These are phyloP conservation scores for Semotilus atromaculatus DNA, from an alignment of 2,797 vertebrate genomes.

Conservation along the genomic window DNA sequence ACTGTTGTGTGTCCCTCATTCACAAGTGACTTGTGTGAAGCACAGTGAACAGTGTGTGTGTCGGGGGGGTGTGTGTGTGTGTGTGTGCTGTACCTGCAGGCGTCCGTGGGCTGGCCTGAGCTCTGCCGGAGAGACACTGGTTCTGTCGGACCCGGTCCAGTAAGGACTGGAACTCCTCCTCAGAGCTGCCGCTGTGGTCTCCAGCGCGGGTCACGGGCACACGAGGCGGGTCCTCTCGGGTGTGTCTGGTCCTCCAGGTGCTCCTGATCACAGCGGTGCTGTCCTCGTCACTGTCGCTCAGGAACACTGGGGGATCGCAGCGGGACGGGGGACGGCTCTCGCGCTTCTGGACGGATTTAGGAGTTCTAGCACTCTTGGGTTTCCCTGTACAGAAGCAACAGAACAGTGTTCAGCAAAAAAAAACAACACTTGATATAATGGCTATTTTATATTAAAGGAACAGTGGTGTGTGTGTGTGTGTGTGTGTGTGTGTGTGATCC, in stretches of 20 bases:
- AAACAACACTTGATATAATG: neutral
- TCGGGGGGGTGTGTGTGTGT: too few relatives aligned
- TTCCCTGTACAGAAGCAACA: constrained; percentile 39
- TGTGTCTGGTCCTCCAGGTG: constrained; percentile 74
- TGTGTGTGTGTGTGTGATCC: too few relatives aligned
- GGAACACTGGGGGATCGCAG: constrained; percentile 73
- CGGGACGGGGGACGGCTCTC: constrained; percentile 62
- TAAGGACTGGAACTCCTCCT: constrained; percentile 83
- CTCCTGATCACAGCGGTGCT: constrained; percentile 74
- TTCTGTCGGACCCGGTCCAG: constrained; percentile 83
- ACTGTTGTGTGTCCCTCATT: too few relatives aligned
- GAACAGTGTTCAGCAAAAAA: neutral
- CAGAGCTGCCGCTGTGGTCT: constrained; percentile 77
- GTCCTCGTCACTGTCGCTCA: constrained; percentile 79
- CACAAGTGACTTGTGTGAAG: too few relatives aligned
- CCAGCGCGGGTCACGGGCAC: constrained; percentile 4
- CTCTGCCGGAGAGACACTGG: constrained; percentile 55
- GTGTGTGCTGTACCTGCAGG: constrained; percentile 57
- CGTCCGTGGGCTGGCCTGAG: constrained; percentile 56
- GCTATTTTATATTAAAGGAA: neutral
- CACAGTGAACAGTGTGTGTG: too few relatives aligned
- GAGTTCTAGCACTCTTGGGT: constrained; percentile 61
- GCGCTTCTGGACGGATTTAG: constrained; percentile 51
- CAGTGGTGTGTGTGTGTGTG: too few relatives aligned
- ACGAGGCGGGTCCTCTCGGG: neutral